Percentiles rank a stretch among this genome's conserved stretches.
Conservation (phyloP, 2,113 vertebrate species). For the Elachura formosa region DNA sequence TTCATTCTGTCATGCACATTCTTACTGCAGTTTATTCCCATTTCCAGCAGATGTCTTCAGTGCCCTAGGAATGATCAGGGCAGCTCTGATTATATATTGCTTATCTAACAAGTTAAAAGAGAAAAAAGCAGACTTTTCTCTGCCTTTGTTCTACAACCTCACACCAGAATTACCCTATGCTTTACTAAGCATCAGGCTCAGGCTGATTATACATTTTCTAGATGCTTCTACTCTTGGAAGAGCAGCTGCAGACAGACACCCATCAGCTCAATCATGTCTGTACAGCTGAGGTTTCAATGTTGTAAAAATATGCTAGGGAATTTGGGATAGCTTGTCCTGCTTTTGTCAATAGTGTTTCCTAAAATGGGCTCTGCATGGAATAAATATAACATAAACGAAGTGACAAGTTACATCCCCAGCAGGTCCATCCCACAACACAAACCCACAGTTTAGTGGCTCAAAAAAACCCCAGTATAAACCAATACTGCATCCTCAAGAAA, state of each 20-base stretch:
- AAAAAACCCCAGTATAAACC: not conserved
- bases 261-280: not conserved
- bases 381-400: not conserved
- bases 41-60: constrained; percentile 62
- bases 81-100: not conserved
- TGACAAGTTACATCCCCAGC: not conserved
- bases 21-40: constrained; percentile 21
- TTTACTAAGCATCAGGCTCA: not conserved
- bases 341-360: not conserved
- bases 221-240: not conserved
- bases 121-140: not conserved
- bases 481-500: not conserved
- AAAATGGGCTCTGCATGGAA: not conserved
- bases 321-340: not conserved
- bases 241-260: not conserved
- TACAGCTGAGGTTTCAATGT: not conserved
- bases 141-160: not conserved
- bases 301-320: not conserved
- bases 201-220: not conserved
- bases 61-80: constrained; percentile 3
- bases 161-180: too few species aligned
- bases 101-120: not conserved
- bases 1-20: not conserved
- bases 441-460: not conserved
- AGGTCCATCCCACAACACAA: not conserved